These are phyloP conservation scores for Haemorhous mexicanus DNA, from an alignment of 2,113 vertebrate genomes.

Conservation along the genomic window DNA sequence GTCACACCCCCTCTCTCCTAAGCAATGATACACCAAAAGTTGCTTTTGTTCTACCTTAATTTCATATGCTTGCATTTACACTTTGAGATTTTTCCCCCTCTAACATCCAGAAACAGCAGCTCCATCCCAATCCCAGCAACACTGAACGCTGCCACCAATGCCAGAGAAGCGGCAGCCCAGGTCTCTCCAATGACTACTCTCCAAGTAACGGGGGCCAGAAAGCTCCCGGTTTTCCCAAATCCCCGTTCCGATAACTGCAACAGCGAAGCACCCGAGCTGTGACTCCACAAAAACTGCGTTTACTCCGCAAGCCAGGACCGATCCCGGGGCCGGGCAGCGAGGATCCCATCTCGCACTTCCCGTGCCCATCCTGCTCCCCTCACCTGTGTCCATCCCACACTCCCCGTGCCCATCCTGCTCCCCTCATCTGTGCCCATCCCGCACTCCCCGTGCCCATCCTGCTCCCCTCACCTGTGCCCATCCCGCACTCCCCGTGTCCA, in stretches of 20 bases:
- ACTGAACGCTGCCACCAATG: background rate
- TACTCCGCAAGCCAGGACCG: background rate
- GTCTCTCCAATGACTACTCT: background rate
- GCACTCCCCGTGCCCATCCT: background rate
- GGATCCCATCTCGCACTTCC: background rate
- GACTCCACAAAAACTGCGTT: background rate
- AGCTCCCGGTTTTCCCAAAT: background rate
- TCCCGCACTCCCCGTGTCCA: background rate
- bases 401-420: background rate
- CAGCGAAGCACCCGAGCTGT: background rate
- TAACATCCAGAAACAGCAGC: background rate
- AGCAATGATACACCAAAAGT: background rate
- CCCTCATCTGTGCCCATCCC: background rate
- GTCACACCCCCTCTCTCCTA: background rate
- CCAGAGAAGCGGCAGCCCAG: background rate
- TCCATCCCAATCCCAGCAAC: background rate
- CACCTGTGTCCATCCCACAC: background rate
- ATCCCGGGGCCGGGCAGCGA: background rate
- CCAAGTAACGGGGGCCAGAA: background rate
- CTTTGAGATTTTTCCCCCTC: rapidly evolving
- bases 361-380: too few species aligned
- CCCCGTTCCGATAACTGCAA: background rate
- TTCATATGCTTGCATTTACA: rapidly evolving
- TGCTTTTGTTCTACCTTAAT: background rate
- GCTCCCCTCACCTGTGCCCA: too few species aligned